Percentiles rank a stretch among this genome's conserved stretches.
phyloP scores from a whole-genome alignment of 2,113 vertebrate genomes.

The Eublepharis macularius region DNA sequence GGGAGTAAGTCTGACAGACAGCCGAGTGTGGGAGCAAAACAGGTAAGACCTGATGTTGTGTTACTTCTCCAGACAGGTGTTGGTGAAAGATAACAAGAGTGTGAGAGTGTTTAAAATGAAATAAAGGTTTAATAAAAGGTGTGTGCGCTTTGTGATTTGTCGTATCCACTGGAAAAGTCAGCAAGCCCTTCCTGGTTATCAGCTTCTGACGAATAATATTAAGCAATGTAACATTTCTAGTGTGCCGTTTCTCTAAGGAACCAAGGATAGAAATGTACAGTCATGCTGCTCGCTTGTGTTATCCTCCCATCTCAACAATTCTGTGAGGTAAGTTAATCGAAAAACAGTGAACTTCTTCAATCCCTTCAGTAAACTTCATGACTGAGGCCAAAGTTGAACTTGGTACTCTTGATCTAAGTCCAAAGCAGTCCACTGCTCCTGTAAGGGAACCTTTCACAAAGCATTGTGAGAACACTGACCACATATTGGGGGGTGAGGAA shows the following conservation, averaged over 20 bases:
- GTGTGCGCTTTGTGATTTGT: background rate
- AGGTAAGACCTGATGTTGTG: background rate
- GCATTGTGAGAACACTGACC: too few species aligned
- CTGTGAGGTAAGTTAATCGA: too few species aligned
- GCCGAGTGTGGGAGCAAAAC: background rate
- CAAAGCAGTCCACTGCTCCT: too few species aligned
- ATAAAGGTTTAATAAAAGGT: background rate
- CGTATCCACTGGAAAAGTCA: background rate
- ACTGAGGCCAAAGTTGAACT: background rate
- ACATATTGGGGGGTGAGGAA: too few species aligned
- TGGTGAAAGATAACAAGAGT: background rate
- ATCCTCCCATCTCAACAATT: background rate
- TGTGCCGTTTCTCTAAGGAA: background rate
- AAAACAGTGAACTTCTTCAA: background rate
- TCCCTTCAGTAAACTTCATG: background rate
- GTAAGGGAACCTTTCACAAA: too few species aligned
- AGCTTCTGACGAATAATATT: background rate
- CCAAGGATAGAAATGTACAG: too few species aligned
- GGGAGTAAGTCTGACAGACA: background rate
- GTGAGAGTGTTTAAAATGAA: background rate
- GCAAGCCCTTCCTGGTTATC: background rate
- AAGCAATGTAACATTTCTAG: background rate
- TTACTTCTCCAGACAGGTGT: background rate
- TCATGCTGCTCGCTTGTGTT: background rate
- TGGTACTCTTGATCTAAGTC: background rate